Percentiles rank a stretch among this genome's conserved stretches.
phyloP scores from a whole-genome alignment of 64 coral and sea anemone genomes.

The Montipora efflorescens region DNA sequence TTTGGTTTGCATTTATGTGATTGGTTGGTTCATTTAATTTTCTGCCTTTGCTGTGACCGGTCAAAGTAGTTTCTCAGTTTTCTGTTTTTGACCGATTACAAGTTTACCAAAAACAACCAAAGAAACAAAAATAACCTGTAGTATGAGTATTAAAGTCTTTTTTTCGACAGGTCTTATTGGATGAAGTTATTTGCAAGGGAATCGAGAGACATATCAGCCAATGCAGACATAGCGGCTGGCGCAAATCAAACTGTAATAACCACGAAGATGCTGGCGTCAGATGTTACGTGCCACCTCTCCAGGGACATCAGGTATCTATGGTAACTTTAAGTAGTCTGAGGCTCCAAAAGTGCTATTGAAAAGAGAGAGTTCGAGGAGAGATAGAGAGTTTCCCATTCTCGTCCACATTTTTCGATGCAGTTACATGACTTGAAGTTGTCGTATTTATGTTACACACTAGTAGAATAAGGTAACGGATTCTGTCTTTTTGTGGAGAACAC shows the following conservation, averaged over 20 bases:
- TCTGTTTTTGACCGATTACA: no score
- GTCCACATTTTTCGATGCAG: background rate
- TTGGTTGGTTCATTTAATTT: no score
- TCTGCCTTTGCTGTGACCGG: no score
- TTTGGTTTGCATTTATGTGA: no score
- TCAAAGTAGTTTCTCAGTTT: no score
- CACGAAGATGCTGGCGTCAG: conserved; percentile 56
- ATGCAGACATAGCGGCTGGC: conserved; percentile 1
- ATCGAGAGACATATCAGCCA: background rate
- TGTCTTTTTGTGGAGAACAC: no score
- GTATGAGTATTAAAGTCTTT: background rate
- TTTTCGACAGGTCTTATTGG: background rate
- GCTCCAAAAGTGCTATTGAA: background rate
- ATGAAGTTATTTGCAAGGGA: conserved; percentile 14
- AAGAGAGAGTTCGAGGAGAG: background rate
- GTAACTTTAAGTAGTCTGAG: background rate
- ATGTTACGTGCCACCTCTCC: conserved; percentile 49
- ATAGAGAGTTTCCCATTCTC: background rate
- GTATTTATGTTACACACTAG: no score
- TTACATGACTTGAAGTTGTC: no score
- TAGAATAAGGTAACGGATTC: no score
- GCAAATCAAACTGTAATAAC: conserved; percentile 31
- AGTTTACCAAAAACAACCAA: no score
- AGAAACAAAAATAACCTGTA: no score
- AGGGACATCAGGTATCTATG: conserved; percentile 24